These are phyloP conservation scores for Phytoseiulus persimilis DNA, from an alignment of 2,888 invertebrate species.

Conservation along the genomic window DNA sequence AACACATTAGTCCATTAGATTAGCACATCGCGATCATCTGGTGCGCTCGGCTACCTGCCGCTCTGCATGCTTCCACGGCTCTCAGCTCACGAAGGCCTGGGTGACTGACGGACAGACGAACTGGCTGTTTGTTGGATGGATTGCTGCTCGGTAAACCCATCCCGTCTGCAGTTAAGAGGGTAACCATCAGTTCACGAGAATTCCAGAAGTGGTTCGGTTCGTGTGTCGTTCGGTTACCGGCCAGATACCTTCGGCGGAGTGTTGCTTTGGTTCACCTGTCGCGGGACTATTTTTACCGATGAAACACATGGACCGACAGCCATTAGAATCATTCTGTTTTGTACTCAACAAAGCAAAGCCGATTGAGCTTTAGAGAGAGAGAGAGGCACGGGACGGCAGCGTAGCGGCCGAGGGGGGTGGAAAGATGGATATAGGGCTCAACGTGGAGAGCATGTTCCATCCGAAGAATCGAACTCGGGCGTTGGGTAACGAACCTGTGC, in stretches of 20 bases:
- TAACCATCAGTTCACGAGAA: constrained; percentile 37
- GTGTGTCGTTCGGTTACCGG: background rate
- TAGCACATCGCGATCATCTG: background rate
- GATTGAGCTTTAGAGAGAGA: no score
- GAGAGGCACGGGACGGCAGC: no score
- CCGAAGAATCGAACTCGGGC: background rate
- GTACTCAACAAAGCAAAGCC: background rate
- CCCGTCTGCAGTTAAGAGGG: constrained; percentile 27
- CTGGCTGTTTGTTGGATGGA: background rate
- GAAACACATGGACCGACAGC: background rate
- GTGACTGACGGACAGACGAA: background rate
- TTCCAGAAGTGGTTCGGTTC: background rate
- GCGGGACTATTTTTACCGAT: background rate
- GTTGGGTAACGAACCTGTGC: no score
- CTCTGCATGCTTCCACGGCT: background rate
- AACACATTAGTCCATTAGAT: background rate
- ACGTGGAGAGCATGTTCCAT: background rate
- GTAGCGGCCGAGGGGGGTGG: no score
- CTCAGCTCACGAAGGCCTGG: background rate
- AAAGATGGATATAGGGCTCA: no score
- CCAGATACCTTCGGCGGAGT: background rate
- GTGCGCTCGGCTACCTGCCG: background rate
- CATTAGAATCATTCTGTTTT: background rate
- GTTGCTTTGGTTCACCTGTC: background rate
- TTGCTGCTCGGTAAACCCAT: background rate